Evolutionary conservation across 92 coral and sea anemone species (phyloP), one percentile per base, ranked within the genome.

Genomic region (Parazoanthus swiftii): DNA sequence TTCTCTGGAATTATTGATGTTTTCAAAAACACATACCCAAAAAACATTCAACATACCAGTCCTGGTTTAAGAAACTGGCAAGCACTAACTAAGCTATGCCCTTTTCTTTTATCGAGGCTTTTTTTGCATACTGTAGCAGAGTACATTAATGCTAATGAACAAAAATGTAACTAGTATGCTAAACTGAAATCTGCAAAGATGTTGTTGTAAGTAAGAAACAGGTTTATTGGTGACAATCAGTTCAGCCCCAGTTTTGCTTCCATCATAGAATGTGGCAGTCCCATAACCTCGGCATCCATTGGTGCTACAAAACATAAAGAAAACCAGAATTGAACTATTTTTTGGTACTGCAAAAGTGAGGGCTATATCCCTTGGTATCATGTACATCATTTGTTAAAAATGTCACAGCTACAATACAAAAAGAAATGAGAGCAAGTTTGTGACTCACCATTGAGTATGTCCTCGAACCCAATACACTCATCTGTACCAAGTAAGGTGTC

Each of bases 401-500:
- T 46, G 11, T 46, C 11, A 46, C 51, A 5, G 59, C 3, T 14
- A 54, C 59, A 54, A 54, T 20, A 48, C 51, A 48, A 48, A 50
- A 66, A 16, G 7, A 29, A 51, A 5, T 21, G 36, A 59, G 42
- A 14, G 36, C 87, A 46, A 29, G 29, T 25, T 15, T 70, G 8
- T 71, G 68, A 58, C 93, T 66, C 86, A 97, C 99, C 96, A 82
- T 95, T 96, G 56, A 97, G 85, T 72, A 95, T 68, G 81, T 97
- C 99, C 48, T 97, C 99, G 90, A 97, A 97, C 50, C 94, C 99
- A 39, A 97, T 90, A 42, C 93, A 86, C 46, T 95, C 96, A 89
- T 95, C 99, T 10, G 96, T 90, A 72, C 98, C 99, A 89, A 97
- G 93, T 4, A 97, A 90, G 10, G 99, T 93, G 77, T 97, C 99